Conservation (phyloP, 2,113 vertebrate genomes). For the Eptatretus burgeri region DNA sequence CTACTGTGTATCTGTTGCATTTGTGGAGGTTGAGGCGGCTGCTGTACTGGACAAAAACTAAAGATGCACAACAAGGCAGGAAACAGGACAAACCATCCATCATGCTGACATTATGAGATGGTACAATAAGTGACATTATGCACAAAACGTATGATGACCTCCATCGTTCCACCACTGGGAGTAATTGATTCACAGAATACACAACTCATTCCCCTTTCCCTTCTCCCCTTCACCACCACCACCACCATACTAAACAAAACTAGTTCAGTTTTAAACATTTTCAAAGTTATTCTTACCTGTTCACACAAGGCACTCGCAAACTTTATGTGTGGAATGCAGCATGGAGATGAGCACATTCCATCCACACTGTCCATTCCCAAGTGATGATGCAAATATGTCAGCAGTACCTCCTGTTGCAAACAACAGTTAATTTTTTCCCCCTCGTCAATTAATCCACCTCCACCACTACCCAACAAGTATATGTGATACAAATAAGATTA, state of each 20-base stretch:
- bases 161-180: too few species aligned
- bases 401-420: constrained; percentile 46
- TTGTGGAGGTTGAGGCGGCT: too few species aligned
- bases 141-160: too few species aligned
- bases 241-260: not conserved
- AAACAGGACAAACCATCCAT: not conserved
- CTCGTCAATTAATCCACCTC: too few species aligned
- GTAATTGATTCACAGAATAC: not conserved
- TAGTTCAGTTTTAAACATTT: not conserved
- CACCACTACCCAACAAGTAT: too few species aligned
- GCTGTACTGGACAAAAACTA: too few species aligned
- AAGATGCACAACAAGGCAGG: too few species aligned
- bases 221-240: not conserved
- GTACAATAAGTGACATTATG: too few species aligned
- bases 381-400: constrained; percentile 70
- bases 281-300: constrained; percentile 31
- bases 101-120: not conserved
- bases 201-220: too few species aligned
- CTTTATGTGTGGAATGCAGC: constrained; percentile 91
- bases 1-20: too few species aligned
- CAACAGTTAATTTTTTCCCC: not conserved
- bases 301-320: constrained; percentile 91
- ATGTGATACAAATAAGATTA: too few species aligned
- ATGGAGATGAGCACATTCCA: constrained; percentile 65
- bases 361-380: constrained; percentile 49